These are phyloP conservation scores for Drosophila diplacantha DNA, from an alignment of 2,888 invertebrate genomes.

Conservation along the genomic window DNA sequence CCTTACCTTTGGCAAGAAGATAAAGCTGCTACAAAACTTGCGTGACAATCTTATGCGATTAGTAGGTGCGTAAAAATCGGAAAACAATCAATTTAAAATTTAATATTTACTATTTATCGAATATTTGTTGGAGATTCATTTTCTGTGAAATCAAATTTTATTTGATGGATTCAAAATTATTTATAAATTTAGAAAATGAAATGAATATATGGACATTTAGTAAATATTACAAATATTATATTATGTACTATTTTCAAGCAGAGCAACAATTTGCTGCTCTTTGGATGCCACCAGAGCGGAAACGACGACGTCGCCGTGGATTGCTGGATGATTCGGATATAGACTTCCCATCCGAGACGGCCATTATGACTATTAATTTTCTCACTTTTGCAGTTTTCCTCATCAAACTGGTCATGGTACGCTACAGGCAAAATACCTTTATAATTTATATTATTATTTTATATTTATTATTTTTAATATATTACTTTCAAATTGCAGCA, in stretches of 20 bases:
- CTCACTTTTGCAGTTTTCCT: constrained; percentile 91
- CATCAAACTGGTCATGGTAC: constrained; percentile 89
- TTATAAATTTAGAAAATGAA: too few species aligned
- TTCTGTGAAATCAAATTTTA: too few species aligned
- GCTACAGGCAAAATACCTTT: constrained; percentile 41
- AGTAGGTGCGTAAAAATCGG: constrained; percentile 80
- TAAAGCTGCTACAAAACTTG: constrained; percentile 69
- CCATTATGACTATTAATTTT: constrained; percentile 89
- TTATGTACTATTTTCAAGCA: constrained; percentile 49
- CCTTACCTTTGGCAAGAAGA: constrained; percentile 73
- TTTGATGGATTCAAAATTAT: too few species aligned
- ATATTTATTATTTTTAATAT: too few species aligned
- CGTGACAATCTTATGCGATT: constrained; percentile 80
- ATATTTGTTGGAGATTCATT: too few species aligned
- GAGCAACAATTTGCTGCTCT: constrained; percentile 79
- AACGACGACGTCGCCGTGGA: constrained; percentile 68
- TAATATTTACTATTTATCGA: background rate
- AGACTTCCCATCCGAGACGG: constrained; percentile 89
- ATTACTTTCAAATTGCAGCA: constrained; percentile 79
- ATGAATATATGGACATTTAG: too few species aligned
- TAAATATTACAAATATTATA: too few species aligned
- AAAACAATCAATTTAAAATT: background rate
- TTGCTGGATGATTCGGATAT: constrained; percentile 80
- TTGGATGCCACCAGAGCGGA: constrained; percentile 77
- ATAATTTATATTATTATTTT: too few species aligned